A percentile compares a stretch with the other conserved stretches of the same genome.
Conservation (phyloP, 2,113 vertebrate species). For the Capricornis sumatraensis region DNA sequence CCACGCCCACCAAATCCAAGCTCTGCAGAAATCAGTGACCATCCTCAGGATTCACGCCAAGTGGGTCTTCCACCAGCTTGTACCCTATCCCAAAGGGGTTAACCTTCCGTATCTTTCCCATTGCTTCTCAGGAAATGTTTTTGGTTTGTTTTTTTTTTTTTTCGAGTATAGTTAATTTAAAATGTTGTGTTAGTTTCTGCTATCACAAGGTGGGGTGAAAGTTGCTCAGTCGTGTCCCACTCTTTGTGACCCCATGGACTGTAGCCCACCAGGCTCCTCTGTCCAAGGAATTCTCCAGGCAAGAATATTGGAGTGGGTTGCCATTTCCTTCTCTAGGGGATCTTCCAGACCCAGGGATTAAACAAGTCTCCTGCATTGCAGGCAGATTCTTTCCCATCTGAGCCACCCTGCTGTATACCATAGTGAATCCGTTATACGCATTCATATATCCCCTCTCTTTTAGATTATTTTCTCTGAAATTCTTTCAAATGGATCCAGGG, state of each 20-base stretch:
- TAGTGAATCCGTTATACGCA: background rate
- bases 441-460: background rate
- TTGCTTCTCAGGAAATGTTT: background rate
- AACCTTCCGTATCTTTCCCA: background rate
- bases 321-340: background rate
- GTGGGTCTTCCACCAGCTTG: background rate
- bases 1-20: conserved; percentile 16
- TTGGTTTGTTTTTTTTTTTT: background rate
- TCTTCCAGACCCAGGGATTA: background rate
- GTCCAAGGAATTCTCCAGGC: background rate
- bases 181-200: background rate
- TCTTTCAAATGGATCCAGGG: background rate
- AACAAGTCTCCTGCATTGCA: background rate
- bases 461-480: background rate
- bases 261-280: background rate
- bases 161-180: background rate
- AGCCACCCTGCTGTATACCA: background rate
- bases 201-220: background rate
- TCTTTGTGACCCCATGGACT: background rate
- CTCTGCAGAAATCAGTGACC: conserved; percentile 3
- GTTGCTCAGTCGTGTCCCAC: fast-evolving
- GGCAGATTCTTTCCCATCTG: background rate
- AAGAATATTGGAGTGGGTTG: background rate
- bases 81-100: background rate
- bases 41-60: background rate